Evolutionary conservation across 2,888 invertebrate genomes (phyloP).

Genomic region (Coleophora deauratella): DNA sequence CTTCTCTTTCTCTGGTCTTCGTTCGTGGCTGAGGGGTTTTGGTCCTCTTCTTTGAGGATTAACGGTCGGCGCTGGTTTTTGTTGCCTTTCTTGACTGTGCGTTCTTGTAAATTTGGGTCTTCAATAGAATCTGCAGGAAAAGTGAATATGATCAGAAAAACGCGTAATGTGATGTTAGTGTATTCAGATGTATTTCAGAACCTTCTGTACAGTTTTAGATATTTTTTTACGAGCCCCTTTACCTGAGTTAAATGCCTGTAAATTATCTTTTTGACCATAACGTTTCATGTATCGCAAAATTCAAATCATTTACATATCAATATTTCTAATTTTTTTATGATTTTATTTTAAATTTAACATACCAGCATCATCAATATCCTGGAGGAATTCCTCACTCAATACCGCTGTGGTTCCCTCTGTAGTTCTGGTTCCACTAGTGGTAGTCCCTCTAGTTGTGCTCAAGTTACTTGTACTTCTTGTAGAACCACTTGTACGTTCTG

Average conservation of each 20-base stretch:
- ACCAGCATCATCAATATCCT: slow-evolving; percentile 54
- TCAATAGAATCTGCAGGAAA: slow-evolving; percentile 42
- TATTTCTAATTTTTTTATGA: too few species aligned
- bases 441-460: slow-evolving; percentile 16
- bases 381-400: slow-evolving; percentile 47
- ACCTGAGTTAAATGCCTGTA: not conserved
- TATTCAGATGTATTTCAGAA: too few species aligned
- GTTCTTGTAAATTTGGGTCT: slow-evolving; percentile 41
- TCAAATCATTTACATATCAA: too few species aligned
- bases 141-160: too few species aligned
- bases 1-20: slow-evolving; percentile 62
- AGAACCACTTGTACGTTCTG: too few species aligned
- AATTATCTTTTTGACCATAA: not conserved
- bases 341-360: slow-evolving; percentile 9
- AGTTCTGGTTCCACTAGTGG: slow-evolving; percentile 17
- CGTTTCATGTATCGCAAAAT: not conserved
- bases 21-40: slow-evolving; percentile 57
- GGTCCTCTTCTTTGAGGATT: slow-evolving; percentile 49
- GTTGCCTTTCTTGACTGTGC: slow-evolving; percentile 24
- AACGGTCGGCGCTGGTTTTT: slow-evolving; percentile 53
- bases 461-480: too few species aligned
- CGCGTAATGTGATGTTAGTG: too few species aligned
- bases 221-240: too few species aligned
- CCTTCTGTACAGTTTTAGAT: too few species aligned
- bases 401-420: slow-evolving; percentile 25